phyloP scores from a whole-genome alignment of 2,888 invertebrate genomes.

The Eupithecia insigniata region DNA sequence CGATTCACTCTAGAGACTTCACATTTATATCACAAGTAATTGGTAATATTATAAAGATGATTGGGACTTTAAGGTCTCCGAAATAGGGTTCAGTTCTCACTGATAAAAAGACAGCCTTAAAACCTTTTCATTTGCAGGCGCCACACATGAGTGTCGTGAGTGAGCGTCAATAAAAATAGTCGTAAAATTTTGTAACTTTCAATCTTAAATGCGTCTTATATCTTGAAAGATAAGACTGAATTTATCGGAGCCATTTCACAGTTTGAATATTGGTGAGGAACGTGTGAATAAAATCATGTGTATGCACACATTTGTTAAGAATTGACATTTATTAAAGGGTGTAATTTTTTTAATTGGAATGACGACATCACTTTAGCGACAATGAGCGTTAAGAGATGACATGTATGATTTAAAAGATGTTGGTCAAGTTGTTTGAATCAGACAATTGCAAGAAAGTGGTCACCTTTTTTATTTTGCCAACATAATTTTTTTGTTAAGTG shows the following conservation, averaged over 20 bases:
- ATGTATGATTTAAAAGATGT: slow-evolving; percentile 75
- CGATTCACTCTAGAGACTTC: slow-evolving; percentile 56
- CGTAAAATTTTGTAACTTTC: slow-evolving; percentile 65
- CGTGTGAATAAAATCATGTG: slow-evolving; percentile 83
- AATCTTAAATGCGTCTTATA: slow-evolving; percentile 59
- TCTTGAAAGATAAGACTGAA: slow-evolving; percentile 50
- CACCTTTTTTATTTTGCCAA: neutral
- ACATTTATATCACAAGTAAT: slow-evolving; percentile 38
- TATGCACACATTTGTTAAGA: slow-evolving; percentile 84
- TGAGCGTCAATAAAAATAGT: slow-evolving; percentile 83
- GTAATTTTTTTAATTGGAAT: slow-evolving; percentile 84
- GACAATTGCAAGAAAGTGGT: slow-evolving; percentile 7
- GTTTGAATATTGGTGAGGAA: slow-evolving; percentile 67
- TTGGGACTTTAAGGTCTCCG: slow-evolving; percentile 47
- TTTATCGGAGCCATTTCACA: slow-evolving; percentile 43
- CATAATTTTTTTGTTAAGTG: neutral
- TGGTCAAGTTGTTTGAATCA: slow-evolving; percentile 30
- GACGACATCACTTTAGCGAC: slow-evolving; percentile 79
- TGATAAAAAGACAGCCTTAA: slow-evolving; percentile 50
- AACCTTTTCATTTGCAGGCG: slow-evolving; percentile 68
- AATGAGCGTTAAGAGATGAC: slow-evolving; percentile 67
- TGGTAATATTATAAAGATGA: slow-evolving; percentile 37
- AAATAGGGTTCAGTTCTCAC: slow-evolving; percentile 57
- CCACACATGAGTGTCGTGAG: slow-evolving; percentile 78
- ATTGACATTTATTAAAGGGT: slow-evolving; percentile 84